Evolutionary conservation across 2,888 invertebrate species (phyloP).

Genomic region (Microdon myrmicae): DNA sequence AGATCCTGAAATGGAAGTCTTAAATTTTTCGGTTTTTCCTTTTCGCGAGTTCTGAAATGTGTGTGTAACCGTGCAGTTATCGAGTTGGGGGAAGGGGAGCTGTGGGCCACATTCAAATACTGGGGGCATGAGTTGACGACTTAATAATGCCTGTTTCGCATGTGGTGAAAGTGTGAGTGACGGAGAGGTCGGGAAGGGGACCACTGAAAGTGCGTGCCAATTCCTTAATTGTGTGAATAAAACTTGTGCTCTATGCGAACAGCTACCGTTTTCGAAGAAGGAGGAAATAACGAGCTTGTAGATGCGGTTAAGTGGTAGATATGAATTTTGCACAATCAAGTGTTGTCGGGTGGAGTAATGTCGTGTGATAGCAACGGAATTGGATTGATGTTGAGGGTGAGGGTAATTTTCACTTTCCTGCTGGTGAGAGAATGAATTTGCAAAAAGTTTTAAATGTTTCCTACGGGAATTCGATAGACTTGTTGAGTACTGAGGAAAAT

Average conservation of each 20-base stretch:
- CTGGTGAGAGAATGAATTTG: conserved; percentile 20
- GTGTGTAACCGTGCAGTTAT: neutral
- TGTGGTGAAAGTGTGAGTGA: conserved; percentile 22
- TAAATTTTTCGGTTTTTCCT: conserved; percentile 40
- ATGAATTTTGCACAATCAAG: conserved; percentile 45
- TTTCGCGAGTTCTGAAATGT: conserved; percentile 20
- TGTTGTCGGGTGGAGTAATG: too few relatives aligned
- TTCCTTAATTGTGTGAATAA: conserved; percentile 49
- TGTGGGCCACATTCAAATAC: conserved; percentile 20
- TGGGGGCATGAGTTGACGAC: conserved; percentile 41
- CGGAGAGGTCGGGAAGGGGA: neutral
- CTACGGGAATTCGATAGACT: conserved; percentile 34
- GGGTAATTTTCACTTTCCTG: neutral
- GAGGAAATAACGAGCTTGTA: conserved; percentile 21
- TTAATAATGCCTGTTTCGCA: conserved; percentile 43
- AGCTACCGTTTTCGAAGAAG: conserved; percentile 16
- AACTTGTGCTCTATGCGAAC: conserved; percentile 32
- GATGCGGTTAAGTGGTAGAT: conserved; percentile 47
- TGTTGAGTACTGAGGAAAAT: conserved; percentile 42
- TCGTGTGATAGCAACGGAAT: too few relatives aligned
- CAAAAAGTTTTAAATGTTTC: conserved; percentile 32
- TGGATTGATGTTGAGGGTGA: neutral
- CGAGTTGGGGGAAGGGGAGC: neutral
- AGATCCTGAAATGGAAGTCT: conserved; percentile 29
- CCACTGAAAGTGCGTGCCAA: conserved; percentile 40